These are phyloP conservation scores for Vidua macroura DNA, from an alignment of 2,113 vertebrate species.

Conservation along the genomic window DNA sequence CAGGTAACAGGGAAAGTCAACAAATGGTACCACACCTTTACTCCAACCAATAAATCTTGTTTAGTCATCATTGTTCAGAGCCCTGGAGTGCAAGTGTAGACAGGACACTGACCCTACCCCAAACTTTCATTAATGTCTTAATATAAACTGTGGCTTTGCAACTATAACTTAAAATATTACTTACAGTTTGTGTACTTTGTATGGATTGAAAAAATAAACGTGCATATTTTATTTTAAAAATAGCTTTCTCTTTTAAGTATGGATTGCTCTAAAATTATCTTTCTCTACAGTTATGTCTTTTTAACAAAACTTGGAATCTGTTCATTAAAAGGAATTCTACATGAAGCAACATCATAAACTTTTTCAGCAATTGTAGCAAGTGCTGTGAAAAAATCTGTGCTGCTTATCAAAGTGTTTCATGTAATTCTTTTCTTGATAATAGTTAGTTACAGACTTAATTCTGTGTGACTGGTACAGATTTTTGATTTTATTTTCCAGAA, in stretches of 20 bases:
- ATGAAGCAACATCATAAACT: not conserved
- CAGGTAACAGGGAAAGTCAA: not conserved
- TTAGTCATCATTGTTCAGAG: not conserved
- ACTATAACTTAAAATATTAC: not conserved
- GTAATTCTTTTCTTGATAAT: not conserved
- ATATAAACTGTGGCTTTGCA: not conserved
- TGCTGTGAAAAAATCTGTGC: not conserved
- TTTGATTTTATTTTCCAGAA: not conserved
- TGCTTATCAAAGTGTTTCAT: not conserved
- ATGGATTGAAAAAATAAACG: not conserved
- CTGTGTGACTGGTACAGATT: not conserved
- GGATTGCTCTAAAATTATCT: not conserved
- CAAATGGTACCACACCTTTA: not conserved
- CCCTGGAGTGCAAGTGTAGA: not conserved
- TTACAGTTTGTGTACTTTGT: not conserved
- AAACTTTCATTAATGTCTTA: not conserved
- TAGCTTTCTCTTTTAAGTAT: not conserved
- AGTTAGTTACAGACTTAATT: not conserved
- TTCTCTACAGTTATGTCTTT: not conserved
- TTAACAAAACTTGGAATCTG: not conserved
- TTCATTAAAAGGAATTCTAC: not conserved
- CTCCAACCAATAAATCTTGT: not conserved
- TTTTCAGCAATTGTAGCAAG: not conserved
- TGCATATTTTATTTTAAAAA: not conserved
- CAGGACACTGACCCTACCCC: not conserved